These are phyloP conservation scores for Helicoverpa armigera DNA, from an alignment of 1,140 invertebrate genomes.

Conservation along the genomic window DNA sequence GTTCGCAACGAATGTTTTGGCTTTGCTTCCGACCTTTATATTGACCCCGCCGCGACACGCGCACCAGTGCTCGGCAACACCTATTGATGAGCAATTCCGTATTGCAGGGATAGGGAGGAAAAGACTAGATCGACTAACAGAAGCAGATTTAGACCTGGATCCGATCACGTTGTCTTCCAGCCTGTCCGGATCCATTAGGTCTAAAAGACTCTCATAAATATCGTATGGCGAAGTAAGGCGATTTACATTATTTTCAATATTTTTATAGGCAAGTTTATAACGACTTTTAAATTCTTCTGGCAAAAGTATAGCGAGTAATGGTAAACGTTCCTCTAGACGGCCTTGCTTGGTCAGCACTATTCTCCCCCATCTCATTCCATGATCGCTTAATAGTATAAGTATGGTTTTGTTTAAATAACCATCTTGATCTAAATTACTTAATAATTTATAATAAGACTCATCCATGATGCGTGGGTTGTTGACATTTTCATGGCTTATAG, in stretches of 20 bases:
- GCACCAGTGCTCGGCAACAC: conserved; percentile 92
- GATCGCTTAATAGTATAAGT: conserved; percentile 95
- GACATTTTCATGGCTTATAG: conserved; percentile 90
- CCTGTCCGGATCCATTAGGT: conserved; percentile 56
- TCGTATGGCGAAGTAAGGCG: conserved; percentile 92
- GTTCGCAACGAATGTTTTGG: conserved; percentile 79
- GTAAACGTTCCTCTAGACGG: conserved; percentile 94
- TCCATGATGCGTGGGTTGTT: conserved; percentile 90
- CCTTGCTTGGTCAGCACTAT: conserved; percentile 90
- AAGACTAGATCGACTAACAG: conserved; percentile 89
- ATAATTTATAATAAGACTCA: conserved; percentile 82
- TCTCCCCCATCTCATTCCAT: conserved; percentile 94
- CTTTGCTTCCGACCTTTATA: conserved; percentile 73
- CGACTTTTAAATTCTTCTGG: conserved; percentile 89
- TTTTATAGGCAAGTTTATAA: conserved; percentile 88
- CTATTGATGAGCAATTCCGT: conserved; percentile 91
- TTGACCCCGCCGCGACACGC: conserved; percentile 89
- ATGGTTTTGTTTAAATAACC: conserved; percentile 88
- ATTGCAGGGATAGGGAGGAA: conserved; percentile 89
- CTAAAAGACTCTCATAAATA: conserved; percentile 88
- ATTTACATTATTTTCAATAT: conserved; percentile 89
- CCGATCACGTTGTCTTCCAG: conserved; percentile 54
- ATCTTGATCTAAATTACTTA: conserved; percentile 85
- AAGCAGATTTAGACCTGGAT: conserved; percentile 22
- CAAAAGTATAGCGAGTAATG: conserved; percentile 92